These are phyloP conservation scores for Blastobasis lacticolella DNA, from an alignment of 2,888 invertebrate genomes.

Conservation along the genomic window DNA sequence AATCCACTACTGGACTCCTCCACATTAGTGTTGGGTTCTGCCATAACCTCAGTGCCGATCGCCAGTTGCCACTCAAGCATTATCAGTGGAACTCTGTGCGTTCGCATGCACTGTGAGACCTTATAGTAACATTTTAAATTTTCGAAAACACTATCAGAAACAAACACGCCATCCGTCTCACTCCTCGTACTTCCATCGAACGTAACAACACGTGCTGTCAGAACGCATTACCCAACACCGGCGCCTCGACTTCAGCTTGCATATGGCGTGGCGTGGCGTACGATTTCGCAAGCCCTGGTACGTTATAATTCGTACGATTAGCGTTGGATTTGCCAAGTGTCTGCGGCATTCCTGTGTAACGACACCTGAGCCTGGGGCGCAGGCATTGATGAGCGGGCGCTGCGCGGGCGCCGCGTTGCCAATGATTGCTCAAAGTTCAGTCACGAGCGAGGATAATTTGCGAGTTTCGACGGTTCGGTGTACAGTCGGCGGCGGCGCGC, in stretches of 20 bases:
- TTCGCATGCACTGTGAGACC: too few relatives aligned
- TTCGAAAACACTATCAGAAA: too few relatives aligned
- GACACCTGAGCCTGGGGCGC: constrained; percentile 29
- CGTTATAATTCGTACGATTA: constrained; percentile 4
- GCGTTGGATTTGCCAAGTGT: constrained; percentile 1
- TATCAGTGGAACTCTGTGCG: too few relatives aligned
- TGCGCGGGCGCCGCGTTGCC: constrained; percentile 31
- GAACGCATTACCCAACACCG: too few relatives aligned
- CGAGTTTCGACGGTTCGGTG: constrained; percentile 58
- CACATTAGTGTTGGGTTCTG: too few relatives aligned
- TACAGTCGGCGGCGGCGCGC: constrained; percentile 16
- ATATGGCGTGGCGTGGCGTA: background rate
- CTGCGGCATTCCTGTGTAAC: constrained; percentile 14
- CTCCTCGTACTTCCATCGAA: too few relatives aligned
- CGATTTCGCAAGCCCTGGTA: constrained; percentile 2
- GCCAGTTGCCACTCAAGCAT: too few relatives aligned
- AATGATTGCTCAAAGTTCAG: constrained; percentile 57
- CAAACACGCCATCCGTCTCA: too few relatives aligned
- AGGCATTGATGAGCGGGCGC: constrained; percentile 35
- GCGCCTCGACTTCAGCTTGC: background rate
- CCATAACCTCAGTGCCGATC: too few relatives aligned
- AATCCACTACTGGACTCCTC: too few relatives aligned
- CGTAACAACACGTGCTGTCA: too few relatives aligned
- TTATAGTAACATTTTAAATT: too few relatives aligned
- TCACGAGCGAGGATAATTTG: constrained; percentile 63